These are phyloP conservation scores for Dreissena polymorpha DNA, from an alignment of 1,140 invertebrate genomes.

Conservation along the genomic window DNA sequence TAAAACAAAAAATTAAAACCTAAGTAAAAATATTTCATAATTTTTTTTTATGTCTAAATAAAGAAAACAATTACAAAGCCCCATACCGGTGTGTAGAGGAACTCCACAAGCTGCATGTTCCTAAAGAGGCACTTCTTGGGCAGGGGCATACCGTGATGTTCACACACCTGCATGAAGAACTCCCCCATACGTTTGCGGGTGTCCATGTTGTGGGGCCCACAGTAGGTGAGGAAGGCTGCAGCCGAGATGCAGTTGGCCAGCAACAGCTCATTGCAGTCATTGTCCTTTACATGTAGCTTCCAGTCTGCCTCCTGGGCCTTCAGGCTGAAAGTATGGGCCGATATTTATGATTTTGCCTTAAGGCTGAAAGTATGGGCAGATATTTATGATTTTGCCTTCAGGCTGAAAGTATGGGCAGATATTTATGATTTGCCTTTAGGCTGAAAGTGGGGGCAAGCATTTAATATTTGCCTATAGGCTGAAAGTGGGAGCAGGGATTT, in stretches of 20 bases:
- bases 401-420: constrained; percentile 56
- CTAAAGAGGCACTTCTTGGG: constrained; percentile 74
- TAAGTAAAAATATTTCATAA: too few species aligned
- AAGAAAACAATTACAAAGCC: background rate
- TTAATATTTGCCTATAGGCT: constrained; percentile 65
- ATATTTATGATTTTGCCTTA: too few species aligned
- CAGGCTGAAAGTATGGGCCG: constrained; percentile 63
- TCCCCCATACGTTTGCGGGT: constrained; percentile 77
- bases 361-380: too few species aligned
- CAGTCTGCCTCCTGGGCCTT: constrained; percentile 75
- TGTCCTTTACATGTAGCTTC: constrained; percentile 77
- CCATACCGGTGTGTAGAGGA: constrained; percentile 76
- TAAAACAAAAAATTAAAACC: too few species aligned
- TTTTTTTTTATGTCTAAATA: too few species aligned
- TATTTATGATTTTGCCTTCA: constrained; percentile 53
- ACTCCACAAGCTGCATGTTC: constrained; percentile 75
- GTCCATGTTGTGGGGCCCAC: constrained; percentile 75
- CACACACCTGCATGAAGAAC: constrained; percentile 78
- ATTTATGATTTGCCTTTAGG: too few species aligned
- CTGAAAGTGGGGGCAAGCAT: too few species aligned
- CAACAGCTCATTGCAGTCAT: constrained; percentile 76
- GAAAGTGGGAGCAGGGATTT: background rate
- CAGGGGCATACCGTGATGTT: constrained; percentile 76
- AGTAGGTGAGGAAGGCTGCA: constrained; percentile 77
- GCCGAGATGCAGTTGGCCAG: constrained; percentile 78